Conservation (phyloP, 2,113 vertebrate genomes). For the Chiloscyllium plagiosum region DNA sequence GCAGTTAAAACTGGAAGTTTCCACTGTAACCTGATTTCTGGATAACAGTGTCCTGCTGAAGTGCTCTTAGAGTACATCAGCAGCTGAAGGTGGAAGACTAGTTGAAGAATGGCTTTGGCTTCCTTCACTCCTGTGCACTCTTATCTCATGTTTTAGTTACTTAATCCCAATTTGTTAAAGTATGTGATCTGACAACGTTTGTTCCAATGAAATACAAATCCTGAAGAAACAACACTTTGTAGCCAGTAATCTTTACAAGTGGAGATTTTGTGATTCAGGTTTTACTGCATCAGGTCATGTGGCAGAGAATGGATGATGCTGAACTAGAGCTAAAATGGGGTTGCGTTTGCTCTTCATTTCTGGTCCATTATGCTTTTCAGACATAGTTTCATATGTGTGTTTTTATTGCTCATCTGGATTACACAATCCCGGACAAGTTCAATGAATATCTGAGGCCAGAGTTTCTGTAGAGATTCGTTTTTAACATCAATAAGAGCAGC, state of each 20-base stretch:
- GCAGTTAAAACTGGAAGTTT: not conserved
- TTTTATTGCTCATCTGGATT: conserved; percentile 75
- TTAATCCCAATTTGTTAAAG: not conserved
- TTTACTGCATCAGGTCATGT: not conserved
- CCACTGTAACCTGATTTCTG: not conserved
- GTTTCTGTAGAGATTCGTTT: conserved; percentile 79
- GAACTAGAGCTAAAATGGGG: not conserved
- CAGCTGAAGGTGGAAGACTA: not conserved
- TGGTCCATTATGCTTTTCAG: conserved; percentile 67
- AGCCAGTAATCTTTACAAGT: not conserved
- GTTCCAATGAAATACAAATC: not conserved
- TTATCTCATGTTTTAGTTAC: not conserved
- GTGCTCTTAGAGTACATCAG: not conserved
- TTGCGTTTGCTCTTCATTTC: conserved; percentile 44
- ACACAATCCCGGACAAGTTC: conserved; percentile 89
- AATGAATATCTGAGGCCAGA: conserved; percentile 93
- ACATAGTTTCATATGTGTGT: conserved; percentile 73
- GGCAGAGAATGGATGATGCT: not conserved
- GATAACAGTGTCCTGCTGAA: not conserved
- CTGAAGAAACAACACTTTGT: not conserved
- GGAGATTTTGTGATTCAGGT: conserved; percentile 6
- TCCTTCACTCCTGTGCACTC: not conserved
- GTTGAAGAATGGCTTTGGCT: not conserved
- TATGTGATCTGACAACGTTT: not conserved
- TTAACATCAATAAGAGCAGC: conserved; percentile 81